Conservation (phyloP, 2,888 invertebrate genomes). For the Emmelina monodactyla region DNA sequence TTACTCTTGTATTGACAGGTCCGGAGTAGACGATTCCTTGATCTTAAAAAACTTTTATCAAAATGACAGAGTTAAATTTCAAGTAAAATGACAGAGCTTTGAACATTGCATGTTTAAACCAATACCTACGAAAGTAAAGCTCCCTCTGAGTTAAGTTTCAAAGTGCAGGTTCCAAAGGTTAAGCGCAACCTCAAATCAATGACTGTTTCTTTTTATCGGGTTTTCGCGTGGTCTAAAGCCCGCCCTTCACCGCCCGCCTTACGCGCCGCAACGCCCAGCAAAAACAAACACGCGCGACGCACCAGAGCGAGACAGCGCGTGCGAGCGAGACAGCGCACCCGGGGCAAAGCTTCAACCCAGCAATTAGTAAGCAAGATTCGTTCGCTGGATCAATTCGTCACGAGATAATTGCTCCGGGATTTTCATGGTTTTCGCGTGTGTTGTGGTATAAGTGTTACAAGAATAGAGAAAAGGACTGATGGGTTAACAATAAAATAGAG, state of each 20-base stretch:
- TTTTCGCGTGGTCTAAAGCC: constrained; percentile 43
- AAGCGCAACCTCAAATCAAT: too few species aligned
- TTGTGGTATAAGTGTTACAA: constrained; percentile 6
- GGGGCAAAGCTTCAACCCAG: constrained; percentile 43
- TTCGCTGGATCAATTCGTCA: constrained; percentile 64
- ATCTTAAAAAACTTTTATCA: too few species aligned
- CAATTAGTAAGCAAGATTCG: constrained; percentile 66
- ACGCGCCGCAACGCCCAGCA: constrained; percentile 43
- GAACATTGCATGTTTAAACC: too few species aligned
- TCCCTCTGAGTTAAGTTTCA: too few species aligned
- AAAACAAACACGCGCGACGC: constrained; percentile 35
- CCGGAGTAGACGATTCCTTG: too few species aligned
- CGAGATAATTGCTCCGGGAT: constrained; percentile 51
- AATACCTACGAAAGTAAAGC: too few species aligned
- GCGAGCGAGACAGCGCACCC: constrained; percentile 33
- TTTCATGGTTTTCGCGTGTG: constrained; percentile 32
- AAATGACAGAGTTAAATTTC: too few species aligned
- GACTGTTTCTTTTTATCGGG: constrained; percentile 26
- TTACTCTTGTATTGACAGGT: too few species aligned
- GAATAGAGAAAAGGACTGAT: neutral
- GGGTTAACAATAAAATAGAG: constrained; percentile 11
- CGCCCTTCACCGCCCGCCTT: constrained; percentile 53
- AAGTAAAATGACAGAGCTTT: too few species aligned
- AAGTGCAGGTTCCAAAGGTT: too few species aligned
- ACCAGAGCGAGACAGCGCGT: constrained; percentile 30